These are phyloP conservation scores for Mustelus asterias DNA, from an alignment of 2,113 vertebrate species.

Conservation along the genomic window DNA sequence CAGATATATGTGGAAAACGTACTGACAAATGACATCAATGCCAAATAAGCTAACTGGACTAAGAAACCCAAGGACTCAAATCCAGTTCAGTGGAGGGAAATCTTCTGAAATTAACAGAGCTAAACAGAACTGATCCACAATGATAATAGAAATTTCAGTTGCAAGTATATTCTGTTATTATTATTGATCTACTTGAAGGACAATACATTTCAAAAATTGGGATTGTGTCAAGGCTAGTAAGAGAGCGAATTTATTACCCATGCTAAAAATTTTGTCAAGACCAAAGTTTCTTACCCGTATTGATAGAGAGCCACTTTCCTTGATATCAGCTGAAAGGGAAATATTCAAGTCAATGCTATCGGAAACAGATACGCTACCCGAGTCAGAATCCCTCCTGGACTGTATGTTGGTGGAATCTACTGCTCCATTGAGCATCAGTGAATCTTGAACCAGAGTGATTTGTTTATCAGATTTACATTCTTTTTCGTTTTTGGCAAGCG, in stretches of 20 bases:
- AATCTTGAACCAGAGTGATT: neutral
- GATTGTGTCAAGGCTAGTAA: neutral
- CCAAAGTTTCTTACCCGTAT: conserved; percentile 61
- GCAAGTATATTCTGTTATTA: neutral
- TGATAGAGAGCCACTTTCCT: conserved; percentile 64
- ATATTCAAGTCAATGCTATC: conserved; percentile 69
- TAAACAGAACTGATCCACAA: neutral
- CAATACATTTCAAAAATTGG: neutral
- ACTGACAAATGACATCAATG: neutral
- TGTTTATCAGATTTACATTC: neutral
- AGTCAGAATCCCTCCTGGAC: conserved; percentile 64
- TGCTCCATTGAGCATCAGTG: neutral
- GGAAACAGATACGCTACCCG: conserved; percentile 63
- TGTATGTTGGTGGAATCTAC: conserved; percentile 41
- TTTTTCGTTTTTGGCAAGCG: neutral
- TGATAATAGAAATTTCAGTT: neutral
- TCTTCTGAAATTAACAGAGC: neutral
- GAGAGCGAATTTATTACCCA: neutral
- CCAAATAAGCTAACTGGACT: neutral
- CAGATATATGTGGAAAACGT: neutral
- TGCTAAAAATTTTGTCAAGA: neutral
- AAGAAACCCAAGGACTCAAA: neutral
- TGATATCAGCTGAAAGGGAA: conserved; percentile 66
- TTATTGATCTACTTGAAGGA: neutral
- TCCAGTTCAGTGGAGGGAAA: neutral